phyloP scores from a whole-genome alignment of 2,888 invertebrate species.

The Machimus atricapillus region DNA sequence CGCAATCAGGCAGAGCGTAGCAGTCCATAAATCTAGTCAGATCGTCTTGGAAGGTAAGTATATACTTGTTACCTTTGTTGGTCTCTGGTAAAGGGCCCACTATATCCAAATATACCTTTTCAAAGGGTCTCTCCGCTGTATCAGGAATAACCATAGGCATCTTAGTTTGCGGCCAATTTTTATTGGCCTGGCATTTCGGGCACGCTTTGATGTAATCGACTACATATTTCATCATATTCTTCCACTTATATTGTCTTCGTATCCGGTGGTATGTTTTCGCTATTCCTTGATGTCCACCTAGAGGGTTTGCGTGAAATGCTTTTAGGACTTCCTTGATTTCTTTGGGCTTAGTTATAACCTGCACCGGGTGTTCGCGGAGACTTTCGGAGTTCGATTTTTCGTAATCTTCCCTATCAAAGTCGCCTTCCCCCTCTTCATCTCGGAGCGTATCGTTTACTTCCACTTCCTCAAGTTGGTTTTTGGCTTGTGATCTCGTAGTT shows the following conservation, averaged over 20 bases:
- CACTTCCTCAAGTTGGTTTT: neutral
- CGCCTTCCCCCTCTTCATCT: neutral
- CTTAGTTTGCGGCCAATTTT: neutral
- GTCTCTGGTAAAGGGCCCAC: neutral
- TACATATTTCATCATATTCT: neutral
- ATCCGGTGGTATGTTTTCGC: neutral
- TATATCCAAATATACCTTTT: neutral
- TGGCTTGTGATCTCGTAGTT: neutral
- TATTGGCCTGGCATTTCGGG: neutral
- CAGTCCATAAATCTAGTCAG: neutral
- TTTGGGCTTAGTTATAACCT: neutral
- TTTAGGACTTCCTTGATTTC: neutral
- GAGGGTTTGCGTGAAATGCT: neutral
- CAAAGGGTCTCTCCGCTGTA: neutral
- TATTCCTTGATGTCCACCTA: slow-evolving; percentile 1
- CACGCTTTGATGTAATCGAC: neutral
- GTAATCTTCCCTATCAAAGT: neutral
- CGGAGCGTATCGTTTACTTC: neutral
- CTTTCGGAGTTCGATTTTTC: neutral
- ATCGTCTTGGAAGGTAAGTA: neutral
- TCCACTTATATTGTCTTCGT: neutral
- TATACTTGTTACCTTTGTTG: neutral
- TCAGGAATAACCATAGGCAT: neutral
- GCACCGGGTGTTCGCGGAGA: too few species aligned
- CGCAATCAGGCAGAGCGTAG: neutral